Conservation (phyloP, 2,797 vertebrate species). For the Heliangelus exortis region DNA sequence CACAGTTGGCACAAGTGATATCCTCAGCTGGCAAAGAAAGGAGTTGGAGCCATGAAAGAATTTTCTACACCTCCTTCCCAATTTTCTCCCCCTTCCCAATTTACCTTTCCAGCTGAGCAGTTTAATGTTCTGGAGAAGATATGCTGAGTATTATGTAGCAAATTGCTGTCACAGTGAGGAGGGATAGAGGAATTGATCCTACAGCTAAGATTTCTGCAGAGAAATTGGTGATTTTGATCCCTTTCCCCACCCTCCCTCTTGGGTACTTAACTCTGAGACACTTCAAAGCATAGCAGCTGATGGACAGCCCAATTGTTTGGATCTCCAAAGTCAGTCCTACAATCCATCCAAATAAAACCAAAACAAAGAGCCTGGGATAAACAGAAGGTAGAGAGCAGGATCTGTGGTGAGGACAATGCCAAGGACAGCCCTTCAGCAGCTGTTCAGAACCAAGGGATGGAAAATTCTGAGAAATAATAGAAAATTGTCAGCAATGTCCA, state of each 20-base stretch:
- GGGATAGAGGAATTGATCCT: background rate
- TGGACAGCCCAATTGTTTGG: rapidly evolving
- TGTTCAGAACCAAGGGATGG: background rate
- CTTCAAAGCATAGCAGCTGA: rapidly evolving
- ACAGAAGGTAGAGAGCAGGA: background rate
- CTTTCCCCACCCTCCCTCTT: background rate
- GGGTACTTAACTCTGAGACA: background rate
- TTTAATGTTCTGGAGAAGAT: background rate
- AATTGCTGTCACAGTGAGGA: background rate
- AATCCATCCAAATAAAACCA: background rate
- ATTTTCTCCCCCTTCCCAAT: background rate
- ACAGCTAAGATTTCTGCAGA: background rate
- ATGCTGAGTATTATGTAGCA: background rate
- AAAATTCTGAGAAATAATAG: background rate
- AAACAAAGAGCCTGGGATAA: background rate
- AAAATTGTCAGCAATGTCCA: background rate
- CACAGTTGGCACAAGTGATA: background rate
- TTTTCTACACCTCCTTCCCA: background rate
- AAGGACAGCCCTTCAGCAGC: background rate
- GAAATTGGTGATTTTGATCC: background rate
- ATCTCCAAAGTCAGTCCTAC: too few relatives aligned
- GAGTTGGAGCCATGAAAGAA: background rate
- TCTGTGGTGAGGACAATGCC: rapidly evolving
- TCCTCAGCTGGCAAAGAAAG: background rate
- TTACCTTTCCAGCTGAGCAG: background rate